A percentile compares a stretch with the other conserved stretches of the same genome.
Evolutionary conservation across 2,888 invertebrate species (phyloP).

Genomic region (Drosophila emarginata): DNA sequence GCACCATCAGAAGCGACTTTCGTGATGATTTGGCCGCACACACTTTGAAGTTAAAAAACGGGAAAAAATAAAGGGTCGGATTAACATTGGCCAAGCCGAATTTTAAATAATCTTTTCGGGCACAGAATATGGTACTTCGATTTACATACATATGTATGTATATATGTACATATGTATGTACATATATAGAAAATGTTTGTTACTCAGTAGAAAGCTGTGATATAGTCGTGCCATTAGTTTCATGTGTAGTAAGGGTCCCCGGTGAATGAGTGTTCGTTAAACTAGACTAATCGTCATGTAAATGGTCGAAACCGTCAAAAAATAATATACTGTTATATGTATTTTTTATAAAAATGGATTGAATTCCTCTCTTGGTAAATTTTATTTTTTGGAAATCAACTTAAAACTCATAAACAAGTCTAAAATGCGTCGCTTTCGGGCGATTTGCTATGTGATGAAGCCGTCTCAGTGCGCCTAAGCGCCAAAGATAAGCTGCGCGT

Average conservation of each 20-base stretch:
- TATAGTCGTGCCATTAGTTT: too few species aligned
- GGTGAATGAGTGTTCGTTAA: too few species aligned
- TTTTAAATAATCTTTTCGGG: not conserved
- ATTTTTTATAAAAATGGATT: not conserved
- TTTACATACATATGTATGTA: too few species aligned
- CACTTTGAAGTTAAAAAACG: slow-evolving; percentile 39
- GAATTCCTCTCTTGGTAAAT: slow-evolving; percentile 56
- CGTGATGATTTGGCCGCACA: slow-evolving; percentile 25
- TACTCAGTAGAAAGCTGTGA: too few species aligned
- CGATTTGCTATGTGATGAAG: slow-evolving; percentile 41
- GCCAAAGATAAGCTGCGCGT: slow-evolving; percentile 66
- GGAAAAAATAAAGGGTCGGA: slow-evolving; percentile 16
- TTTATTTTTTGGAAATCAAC: slow-evolving; percentile 68
- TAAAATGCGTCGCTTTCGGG: slow-evolving; percentile 31
- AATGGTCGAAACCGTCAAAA: too few species aligned
- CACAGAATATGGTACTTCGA: too few species aligned
- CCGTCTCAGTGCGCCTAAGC: slow-evolving; percentile 56
- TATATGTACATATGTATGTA: too few species aligned
- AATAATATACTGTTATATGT: too few species aligned
- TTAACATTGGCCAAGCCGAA: not conserved
- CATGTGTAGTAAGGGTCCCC: too few species aligned
- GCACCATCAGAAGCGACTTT: slow-evolving; percentile 17
- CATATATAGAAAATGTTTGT: too few species aligned
- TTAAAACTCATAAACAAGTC: slow-evolving; percentile 74
- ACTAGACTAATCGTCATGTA: too few species aligned